These are phyloP conservation scores for Loris lydekkerianus DNA, from an alignment of 2,797 vertebrate species.

Conservation along the genomic window DNA sequence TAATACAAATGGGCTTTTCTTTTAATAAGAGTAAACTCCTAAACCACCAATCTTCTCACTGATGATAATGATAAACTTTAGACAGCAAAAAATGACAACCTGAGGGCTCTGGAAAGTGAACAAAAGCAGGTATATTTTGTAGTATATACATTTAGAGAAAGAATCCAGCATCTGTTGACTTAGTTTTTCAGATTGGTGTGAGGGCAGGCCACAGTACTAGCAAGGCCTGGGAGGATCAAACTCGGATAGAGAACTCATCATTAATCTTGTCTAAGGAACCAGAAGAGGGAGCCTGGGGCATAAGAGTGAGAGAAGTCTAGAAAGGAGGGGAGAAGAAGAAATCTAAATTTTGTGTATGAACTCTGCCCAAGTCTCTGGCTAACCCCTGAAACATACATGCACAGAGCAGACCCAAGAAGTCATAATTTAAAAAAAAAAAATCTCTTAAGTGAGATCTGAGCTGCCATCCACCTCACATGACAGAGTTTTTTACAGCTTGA, in stretches of 20 bases:
- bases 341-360: background rate
- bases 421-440: background rate
- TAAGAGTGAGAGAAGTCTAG: background rate
- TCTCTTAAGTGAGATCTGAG: background rate
- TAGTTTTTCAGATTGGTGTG: background rate
- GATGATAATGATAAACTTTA: background rate
- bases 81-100: background rate
- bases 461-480: background rate
- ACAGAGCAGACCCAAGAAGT: background rate
- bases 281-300: background rate
- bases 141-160: background rate
- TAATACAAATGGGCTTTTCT: conserved; percentile 1
- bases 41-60: background rate
- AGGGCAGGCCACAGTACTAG: background rate
- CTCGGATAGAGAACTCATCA: background rate
- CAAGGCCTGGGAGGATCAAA: background rate
- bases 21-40: background rate
- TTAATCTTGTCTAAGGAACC: background rate
- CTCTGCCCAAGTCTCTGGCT: background rate
- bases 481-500: background rate
- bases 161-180: background rate
- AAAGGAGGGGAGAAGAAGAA: background rate
- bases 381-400: background rate
- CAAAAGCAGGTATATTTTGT: background rate
- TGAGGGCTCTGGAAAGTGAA: background rate